Evolutionary conservation across 2,113 vertebrate genomes (phyloP), one percentile per base, ranked within the genome.

Genomic region (Oreochromis niloticus): DNA sequence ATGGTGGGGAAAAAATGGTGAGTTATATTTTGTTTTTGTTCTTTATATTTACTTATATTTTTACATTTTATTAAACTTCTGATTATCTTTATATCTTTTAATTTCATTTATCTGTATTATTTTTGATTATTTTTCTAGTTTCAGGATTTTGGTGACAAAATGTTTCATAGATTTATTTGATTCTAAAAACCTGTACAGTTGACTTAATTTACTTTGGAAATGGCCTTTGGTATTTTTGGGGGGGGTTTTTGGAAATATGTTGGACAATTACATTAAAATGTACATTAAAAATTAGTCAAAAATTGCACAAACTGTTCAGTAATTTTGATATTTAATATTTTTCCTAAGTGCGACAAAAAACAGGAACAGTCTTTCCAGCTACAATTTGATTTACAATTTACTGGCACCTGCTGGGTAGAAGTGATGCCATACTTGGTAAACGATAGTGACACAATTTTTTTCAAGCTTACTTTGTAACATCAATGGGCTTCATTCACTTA

Each of bases 1-100:
- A 56, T 14, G 43, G 7, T 56, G n/a, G 13, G 43, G 59, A 55
- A 12, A 88, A n/a, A 85, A 95, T 95, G 95, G 94, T 95, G 68
- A 94, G 95, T 94, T 88, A 78, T 13, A 56, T 1, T 1, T 39
- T 8, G 6, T 50, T 39, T 56, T 14, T n/a, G 30, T 63, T 63
- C 8, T 80, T 14, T 78, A 27, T 56, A 39, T 27, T 27, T 24
- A 14, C 1, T 79, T 82, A 46, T 12, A 19, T 56, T 6, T 71
- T 4, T 46, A 24, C n/a, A 36, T 36, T 63, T 63, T 4, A 46
- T 19, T 4, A 22, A 34, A 11, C 36, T 81, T 41, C 6, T 66
- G 7, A 13, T 32, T 68, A 80, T 2, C 6, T 61, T 16, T 16
- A 17, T 66, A 6, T 56, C 6, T 5, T 50, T 12, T 50, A n/a